These are phyloP conservation scores for Cairina moschata DNA, from an alignment of 2,113 vertebrate genomes.

Conservation along the genomic window DNA sequence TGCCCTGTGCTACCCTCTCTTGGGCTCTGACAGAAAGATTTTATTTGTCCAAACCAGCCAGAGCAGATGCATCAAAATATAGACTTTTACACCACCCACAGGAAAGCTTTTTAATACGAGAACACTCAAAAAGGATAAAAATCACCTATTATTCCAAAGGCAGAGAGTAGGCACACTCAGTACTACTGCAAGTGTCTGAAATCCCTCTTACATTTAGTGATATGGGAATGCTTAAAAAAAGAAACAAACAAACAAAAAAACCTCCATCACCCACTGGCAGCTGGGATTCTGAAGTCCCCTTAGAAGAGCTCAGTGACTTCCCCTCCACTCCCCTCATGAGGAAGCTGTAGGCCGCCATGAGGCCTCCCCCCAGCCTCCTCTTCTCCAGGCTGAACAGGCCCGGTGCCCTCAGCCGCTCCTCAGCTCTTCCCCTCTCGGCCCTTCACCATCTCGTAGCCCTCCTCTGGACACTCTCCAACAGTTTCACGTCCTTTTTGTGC, in stretches of 20 bases:
- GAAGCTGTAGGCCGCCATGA: no score
- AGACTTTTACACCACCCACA: background rate
- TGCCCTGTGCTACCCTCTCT: background rate
- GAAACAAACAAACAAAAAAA: no score
- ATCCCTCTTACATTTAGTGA: background rate
- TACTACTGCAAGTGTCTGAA: background rate
- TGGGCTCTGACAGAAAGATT: background rate
- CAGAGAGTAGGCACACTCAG: background rate
- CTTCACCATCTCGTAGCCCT: no score
- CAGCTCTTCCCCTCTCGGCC: no score
- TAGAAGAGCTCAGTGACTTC: accelerated
- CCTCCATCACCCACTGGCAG: background rate
- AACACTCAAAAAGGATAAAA: background rate
- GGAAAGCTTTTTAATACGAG: background rate
- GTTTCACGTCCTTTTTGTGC: no score
- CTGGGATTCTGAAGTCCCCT: background rate
- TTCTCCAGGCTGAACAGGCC: no score
- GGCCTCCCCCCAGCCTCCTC: no score
- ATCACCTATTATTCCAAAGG: background rate
- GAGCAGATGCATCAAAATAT: background rate
- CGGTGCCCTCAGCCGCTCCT: no score
- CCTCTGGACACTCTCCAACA: no score
- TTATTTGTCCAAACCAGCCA: background rate
- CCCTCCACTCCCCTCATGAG: no score
- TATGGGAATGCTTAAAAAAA: no score